Evolutionary conservation across 2,888 invertebrate species (phyloP).

Genomic region (Latrodectus elegans): DNA sequence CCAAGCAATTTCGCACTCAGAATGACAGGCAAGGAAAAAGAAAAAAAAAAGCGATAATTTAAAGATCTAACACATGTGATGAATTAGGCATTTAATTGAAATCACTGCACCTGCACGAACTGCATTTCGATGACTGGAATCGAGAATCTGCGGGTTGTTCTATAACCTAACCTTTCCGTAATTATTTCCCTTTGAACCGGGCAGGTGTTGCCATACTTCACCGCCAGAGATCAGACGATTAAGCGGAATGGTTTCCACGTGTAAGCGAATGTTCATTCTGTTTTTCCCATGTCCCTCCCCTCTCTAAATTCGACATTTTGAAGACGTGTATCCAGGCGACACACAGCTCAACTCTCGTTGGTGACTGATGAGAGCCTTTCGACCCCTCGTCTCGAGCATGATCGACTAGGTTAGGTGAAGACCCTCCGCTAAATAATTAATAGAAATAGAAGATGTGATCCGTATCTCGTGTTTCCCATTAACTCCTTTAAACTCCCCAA

Average conservation of each 20-base stretch:
- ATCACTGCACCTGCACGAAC: too few relatives aligned
- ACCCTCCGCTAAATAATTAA: slow-evolving; percentile 51
- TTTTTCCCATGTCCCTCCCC: too few relatives aligned
- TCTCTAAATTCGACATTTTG: too few relatives aligned
- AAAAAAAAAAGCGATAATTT: too few relatives aligned
- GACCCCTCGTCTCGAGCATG: slow-evolving; percentile 41
- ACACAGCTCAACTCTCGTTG: too few relatives aligned
- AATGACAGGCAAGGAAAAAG: too few relatives aligned
- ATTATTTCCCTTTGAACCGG: slow-evolving; percentile 4
- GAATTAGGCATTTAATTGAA: too few relatives aligned
- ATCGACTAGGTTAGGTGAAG: slow-evolving; percentile 33
- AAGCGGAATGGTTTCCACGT: neutral
- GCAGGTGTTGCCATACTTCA: slow-evolving; percentile 36
- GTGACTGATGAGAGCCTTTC: slow-evolving; percentile 45
- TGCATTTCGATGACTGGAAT: too few relatives aligned
- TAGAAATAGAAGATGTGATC: slow-evolving; percentile 40
- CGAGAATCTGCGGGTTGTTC: slow-evolving; percentile 25
- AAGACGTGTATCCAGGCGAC: too few relatives aligned
- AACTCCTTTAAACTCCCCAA: slow-evolving; percentile 24
- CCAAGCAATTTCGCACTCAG: too few relatives aligned
- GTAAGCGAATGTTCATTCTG: neutral
- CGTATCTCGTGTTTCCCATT: slow-evolving; percentile 45
- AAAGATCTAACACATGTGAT: too few relatives aligned
- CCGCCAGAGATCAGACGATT: neutral
- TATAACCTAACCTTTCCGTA: neutral